Base-by-base conservation (phyloP, 1,140 invertebrate species). In the Drosophila nebulosa region DNA sequence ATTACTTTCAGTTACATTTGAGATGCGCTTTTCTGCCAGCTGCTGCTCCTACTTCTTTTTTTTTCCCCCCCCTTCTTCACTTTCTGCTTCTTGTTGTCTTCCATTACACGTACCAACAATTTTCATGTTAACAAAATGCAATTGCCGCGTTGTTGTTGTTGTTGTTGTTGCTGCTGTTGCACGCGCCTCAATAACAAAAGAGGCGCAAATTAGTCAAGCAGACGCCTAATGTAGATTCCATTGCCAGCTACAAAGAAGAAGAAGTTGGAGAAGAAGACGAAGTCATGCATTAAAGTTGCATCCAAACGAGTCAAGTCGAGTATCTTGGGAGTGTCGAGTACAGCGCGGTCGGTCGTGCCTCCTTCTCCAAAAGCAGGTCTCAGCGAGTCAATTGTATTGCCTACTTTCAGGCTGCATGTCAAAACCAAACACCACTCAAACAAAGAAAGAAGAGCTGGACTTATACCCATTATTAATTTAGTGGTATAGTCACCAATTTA, bases 391-490 rank as follows among this genome's bases (percentile, higher is more conserved):
- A 32, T 75, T 56, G 3, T 35, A 39, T 68, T 85, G 79, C 81
- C 79, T 84, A 84, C 81, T 84, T 80, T 84, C 26, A 69, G 79
- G 79, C 79, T 3, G 50, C 1, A 1, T 6, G 0, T 14, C 7
- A 42, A 52, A 61, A 46, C 9, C 9, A 2, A 32, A n/a, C n/a
- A 24, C 24, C 4, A 3, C 4, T 24, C 4, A 24, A 24, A 24
- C 24, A 32, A 10, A 10, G 7, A 7, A 12, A 32, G 3, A 3
- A 32, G 30, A 32, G 10, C 3, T 32, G 0, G 10, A 32, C 30
- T 32, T 9, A 30, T 4, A 30, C n/a, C n/a, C n/a, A 30, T 30
- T 6, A 30, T 10, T 9, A 9, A 30, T 9, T 30, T 4, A 0
- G 6, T 30, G 6, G 9, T 9, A 9, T 4, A 30, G 3, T 30